Conservation (phyloP, 1,140 invertebrate species). For the Drosophila chauvacae region DNA sequence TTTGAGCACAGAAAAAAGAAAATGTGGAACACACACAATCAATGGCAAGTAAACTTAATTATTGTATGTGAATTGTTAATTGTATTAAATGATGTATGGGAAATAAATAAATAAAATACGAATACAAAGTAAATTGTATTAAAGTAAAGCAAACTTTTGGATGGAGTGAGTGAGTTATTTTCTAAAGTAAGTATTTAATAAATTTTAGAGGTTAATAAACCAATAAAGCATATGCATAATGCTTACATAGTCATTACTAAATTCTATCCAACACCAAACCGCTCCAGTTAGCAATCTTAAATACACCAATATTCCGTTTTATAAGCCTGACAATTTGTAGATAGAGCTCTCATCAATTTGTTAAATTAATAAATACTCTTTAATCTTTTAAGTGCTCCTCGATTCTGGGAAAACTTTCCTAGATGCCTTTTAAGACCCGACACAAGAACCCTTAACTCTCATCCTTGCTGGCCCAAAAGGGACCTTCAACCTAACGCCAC, state of each 20-base stretch:
- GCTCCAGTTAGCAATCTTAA: not conserved
- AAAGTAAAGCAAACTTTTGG: not conserved
- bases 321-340: not conserved
- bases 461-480: constrained; percentile 12
- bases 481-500: constrained; percentile 19
- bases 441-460: constrained; percentile 10
- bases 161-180: no score
- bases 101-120: constrained; percentile 56
- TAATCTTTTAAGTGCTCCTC: constrained; percentile 30
- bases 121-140: not conserved
- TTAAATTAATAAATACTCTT: constrained; percentile 25
- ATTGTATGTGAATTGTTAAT: constrained; percentile 81
- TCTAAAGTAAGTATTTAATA: not conserved
- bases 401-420: constrained; percentile 8
- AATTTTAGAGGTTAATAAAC: not conserved
- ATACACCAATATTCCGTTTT: not conserved
- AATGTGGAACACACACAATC: constrained; percentile 69
- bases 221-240: not conserved
- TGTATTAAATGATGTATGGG: constrained; percentile 78
- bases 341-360: not conserved
- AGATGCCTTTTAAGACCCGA: not conserved
- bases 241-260: no score
- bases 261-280: no score
- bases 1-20: constrained; percentile 47
- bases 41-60: constrained; percentile 78